A percentile compares a stretch with the other conserved stretches of the same genome.
Evolutionary conservation across 2,113 vertebrate genomes (phyloP).

Genomic region (Mohoua ochrocephala): DNA sequence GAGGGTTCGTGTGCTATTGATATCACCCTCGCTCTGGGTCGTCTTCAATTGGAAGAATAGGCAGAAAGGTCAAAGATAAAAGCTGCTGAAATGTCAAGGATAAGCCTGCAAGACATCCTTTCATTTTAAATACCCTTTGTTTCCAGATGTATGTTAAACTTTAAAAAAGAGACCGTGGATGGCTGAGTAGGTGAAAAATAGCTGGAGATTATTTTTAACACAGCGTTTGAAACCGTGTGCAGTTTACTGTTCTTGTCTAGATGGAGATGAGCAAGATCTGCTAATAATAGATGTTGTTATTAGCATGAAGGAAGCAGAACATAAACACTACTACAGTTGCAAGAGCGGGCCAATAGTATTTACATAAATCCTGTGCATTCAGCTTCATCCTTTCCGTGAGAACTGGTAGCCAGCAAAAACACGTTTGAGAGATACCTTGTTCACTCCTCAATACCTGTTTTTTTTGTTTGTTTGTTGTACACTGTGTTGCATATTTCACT

Average conservation of each 20-base stretch:
- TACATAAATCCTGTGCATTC: neutral
- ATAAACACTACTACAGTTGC: neutral
- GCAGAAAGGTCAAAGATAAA: constrained; percentile 51
- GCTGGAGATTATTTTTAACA: neutral
- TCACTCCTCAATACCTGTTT: neutral
- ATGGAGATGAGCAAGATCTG: neutral
- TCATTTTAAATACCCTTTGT: constrained; percentile 35
- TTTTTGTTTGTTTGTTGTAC: neutral
- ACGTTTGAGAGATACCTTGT: neutral
- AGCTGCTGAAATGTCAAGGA: constrained; percentile 45
- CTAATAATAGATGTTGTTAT: neutral
- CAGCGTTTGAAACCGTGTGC: neutral
- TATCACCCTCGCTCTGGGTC: neutral
- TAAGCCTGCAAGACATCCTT: neutral
- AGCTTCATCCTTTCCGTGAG: neutral
- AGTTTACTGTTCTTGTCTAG: neutral
- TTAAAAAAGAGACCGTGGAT: neutral
- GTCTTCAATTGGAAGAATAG: neutral
- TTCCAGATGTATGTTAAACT: constrained; percentile 3
- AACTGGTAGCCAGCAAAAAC: neutral
- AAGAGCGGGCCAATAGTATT: neutral
- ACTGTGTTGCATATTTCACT: neutral
- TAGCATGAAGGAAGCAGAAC: neutral
- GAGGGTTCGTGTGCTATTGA: neutral
- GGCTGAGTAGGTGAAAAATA: neutral